Evolutionary conservation across 2,888 invertebrate species (phyloP), one percentile per base, ranked within the genome.

Genomic region (Tyria jacobaeae): DNA sequence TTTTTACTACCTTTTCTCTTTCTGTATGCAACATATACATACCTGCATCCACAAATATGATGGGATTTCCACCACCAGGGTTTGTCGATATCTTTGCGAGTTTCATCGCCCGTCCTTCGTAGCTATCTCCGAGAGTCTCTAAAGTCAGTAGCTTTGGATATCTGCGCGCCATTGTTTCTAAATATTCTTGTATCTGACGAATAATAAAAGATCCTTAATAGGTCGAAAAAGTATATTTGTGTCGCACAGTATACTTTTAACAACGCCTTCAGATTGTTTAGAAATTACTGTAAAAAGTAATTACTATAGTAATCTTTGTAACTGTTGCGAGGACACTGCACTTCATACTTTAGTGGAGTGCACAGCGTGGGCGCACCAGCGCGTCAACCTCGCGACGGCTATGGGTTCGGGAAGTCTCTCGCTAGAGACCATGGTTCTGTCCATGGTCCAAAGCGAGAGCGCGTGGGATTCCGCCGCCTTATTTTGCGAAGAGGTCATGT

Each of bases 31-130:
- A 44, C 3, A 10, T 44, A 9, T 44, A 44, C 44, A 4, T 83
- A 92, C 92, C 92, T 76, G 94, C 96, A 72, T 96, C 96, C 55
- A 96, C 83, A 68, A 96, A 93, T 78, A 96, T 94, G 2, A 92
- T 88, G 0, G 96, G 96, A 61, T 95, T 95, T 4, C 86, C 83
- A n/a, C 85, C 89, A 0, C 67, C 69, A 1, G 87, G 90, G 49
- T 94, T 85, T 14, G 86, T 82, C 0, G 96, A 96, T 71, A 96
- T 94, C 70, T 90, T 96, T 25, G 95, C 89, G 1, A 95, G 88
- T 44, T 90, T 90, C 78, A 96, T 86, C 15, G 81, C 74, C 5
- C 95, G 90, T 0, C 94, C 93, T 82, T 96, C 94, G 71, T 85
- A 95, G 54, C 95, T 95, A 50, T 79, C 84, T 0, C 96, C 96